Evolutionary conservation across 35 echinoderm and acorn worm species (phyloP), one percentile per base, ranked within the genome.

Genomic region (Apostichopus parvimensis): DNA sequence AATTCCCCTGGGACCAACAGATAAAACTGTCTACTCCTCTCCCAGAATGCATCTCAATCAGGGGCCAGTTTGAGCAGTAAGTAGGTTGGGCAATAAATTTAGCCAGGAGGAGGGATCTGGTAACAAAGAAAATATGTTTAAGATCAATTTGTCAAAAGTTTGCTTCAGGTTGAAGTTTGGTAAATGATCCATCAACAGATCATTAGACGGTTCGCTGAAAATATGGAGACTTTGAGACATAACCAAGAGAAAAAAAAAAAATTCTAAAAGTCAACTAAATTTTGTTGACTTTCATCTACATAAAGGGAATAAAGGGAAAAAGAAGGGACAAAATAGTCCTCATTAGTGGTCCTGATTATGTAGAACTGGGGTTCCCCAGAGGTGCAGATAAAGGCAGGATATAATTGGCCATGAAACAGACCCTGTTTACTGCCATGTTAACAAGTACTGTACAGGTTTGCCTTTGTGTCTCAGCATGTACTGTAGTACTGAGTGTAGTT

Each of bases 381-480:
- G 79, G 79, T 45, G 55, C 55, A 82, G 79, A 82, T 82, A 82
- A 34, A 34, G 52, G 18, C 55, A 56, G 34, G 52, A 82, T 57
- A 82, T 82, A 82, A 82, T 82, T 82, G 79, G 79, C 79, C 24
- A 54, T 54, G 79, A 55, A 82, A 56, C 34, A 56, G 34, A 54
- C 45, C 34, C 3, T 82, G 34, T 82, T 82, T 82, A 82, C 54
- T n/a, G 79, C 6, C 79, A 56, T 82, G 79, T 53, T 82, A 82
- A 82, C 79, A 82, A 82, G 15, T 56, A 82, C 9, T 82, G 79
- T 82, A 56, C 79, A 82, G 79, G 52, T 17, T 54, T 45, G 8
- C 25, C 20, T 54, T 54, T 53, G 79, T 82, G 79, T 68, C 18
- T 68, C 34, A 45, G 34, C 34, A 68, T 68, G 11, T 68, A 18